Percentiles rank a stretch among this genome's conserved stretches.
Conservation (phyloP, 1,140 invertebrate genomes). For the Delia radicum region DNA sequence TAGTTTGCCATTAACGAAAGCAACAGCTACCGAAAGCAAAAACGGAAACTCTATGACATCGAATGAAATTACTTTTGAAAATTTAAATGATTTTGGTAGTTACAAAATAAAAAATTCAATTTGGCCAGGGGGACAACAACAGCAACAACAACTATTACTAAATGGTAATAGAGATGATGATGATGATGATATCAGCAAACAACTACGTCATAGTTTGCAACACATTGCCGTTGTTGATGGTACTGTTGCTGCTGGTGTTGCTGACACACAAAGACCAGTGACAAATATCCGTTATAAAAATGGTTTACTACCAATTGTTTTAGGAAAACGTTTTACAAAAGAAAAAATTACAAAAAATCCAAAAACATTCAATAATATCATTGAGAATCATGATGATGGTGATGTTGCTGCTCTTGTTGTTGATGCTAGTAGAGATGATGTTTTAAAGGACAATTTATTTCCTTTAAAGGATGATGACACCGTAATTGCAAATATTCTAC, state of each 20-base stretch:
- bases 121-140: not conserved
- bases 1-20: not conserved
- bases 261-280: not conserved
- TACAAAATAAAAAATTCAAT: constrained; percentile 7
- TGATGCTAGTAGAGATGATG: too few species aligned
- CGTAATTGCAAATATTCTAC: not conserved
- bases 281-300: not conserved
- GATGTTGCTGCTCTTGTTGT: too few species aligned
- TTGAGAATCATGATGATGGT: too few species aligned
- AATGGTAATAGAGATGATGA: not conserved
- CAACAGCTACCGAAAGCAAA: not conserved
- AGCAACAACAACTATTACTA: not conserved
- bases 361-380: not conserved
- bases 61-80: constrained; percentile 2
- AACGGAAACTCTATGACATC: not conserved
- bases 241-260: not conserved
- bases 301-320: not conserved
- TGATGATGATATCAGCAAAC: too few species aligned
- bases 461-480: not conserved
- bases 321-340: not conserved
- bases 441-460: not conserved
- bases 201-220: constrained; percentile 3
- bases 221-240: not conserved
- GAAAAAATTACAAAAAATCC: not conserved
- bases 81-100: constrained; percentile 15